Conservation (phyloP, 2,888 invertebrate genomes). For the Ochropleura plecta region DNA sequence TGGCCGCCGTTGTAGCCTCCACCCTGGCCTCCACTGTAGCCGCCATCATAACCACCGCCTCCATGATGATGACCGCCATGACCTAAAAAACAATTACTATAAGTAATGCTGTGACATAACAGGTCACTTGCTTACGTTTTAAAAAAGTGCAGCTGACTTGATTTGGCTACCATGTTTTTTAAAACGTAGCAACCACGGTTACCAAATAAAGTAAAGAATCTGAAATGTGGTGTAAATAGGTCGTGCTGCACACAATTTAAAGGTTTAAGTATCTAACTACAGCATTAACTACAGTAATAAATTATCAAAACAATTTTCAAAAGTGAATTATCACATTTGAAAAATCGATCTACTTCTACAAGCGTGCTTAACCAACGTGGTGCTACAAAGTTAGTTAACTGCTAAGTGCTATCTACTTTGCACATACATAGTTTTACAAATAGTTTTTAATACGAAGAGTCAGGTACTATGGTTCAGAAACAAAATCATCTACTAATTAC, state of each 20-base stretch:
- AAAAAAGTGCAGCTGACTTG: too few relatives aligned
- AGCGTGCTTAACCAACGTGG: constrained; percentile 1
- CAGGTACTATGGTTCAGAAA: neutral
- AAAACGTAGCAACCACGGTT: too few relatives aligned
- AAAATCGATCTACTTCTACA: neutral
- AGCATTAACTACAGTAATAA: neutral
- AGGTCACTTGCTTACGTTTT: neutral
- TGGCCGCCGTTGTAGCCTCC: constrained; percentile 57
- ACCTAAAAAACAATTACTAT: constrained; percentile 24
- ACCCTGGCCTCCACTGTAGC: constrained; percentile 60
- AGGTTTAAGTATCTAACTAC: neutral
- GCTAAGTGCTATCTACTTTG: neutral
- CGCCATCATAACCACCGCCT: constrained; percentile 45
- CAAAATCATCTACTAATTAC: constrained; percentile 4
- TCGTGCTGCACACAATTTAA: neutral
- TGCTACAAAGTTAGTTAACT: neutral
- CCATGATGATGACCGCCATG: constrained; percentile 35
- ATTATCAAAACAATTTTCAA: neutral
- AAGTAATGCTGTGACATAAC: neutral
- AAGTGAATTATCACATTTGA: too few relatives aligned
- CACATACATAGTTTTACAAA: neutral
- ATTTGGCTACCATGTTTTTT: too few relatives aligned
- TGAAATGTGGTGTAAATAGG: neutral
- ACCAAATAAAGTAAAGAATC: neutral
- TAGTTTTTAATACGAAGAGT: neutral